Evolutionary conservation across 2,888 invertebrate genomes (phyloP).

Genomic region (Villa cingulata): DNA sequence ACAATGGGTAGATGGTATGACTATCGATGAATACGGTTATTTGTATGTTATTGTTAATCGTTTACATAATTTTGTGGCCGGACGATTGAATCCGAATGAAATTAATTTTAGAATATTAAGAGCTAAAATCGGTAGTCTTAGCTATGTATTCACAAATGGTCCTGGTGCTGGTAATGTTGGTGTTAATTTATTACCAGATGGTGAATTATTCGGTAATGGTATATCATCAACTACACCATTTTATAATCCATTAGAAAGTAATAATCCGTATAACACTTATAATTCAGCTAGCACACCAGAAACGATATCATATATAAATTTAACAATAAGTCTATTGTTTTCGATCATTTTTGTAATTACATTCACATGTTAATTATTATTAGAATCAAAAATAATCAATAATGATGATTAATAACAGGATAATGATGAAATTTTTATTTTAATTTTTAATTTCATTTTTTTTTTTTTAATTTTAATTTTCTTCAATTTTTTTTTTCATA

Average conservation of each 20-base stretch:
- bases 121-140: conserved; percentile 45
- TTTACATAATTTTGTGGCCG: conserved; percentile 50
- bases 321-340: background rate
- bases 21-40: conserved; percentile 49
- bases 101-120: conserved; percentile 55
- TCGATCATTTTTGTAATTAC: background rate
- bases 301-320: background rate
- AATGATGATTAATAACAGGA: too few species aligned
- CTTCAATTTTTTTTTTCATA: too few species aligned
- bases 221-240: conserved; percentile 20
- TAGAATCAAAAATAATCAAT: too few species aligned
- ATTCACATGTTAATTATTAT: too few species aligned
- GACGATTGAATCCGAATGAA: conserved; percentile 42
- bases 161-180: conserved; percentile 18
- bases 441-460: too few species aligned
- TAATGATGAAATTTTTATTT: background rate
- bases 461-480: too few species aligned
- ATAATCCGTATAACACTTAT: conserved; percentile 7
- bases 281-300: background rate
- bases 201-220: conserved; percentile 16
- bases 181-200: conserved; percentile 15
- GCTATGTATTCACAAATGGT: conserved; percentile 44
- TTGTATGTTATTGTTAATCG: conserved; percentile 55
- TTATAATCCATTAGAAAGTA: conserved; percentile 16
- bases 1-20: conserved; percentile 55